Conservation (phyloP, 2,797 vertebrate genomes). For the Catharus ustulatus region DNA sequence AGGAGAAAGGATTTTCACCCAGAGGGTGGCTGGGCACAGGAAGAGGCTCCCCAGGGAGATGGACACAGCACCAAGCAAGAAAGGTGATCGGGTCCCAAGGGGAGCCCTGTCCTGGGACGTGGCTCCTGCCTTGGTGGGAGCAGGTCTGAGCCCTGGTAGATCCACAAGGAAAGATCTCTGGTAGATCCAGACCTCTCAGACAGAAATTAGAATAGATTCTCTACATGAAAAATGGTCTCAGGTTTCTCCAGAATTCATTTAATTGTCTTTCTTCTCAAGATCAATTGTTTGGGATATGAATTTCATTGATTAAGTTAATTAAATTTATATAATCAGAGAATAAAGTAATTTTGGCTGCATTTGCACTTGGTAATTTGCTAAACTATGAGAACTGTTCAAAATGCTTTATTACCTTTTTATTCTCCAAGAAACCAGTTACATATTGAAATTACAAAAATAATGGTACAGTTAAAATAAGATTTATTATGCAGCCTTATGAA, state of each 20-base stretch:
- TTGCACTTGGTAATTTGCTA: background rate
- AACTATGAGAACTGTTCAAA: background rate
- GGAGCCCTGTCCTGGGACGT: background rate
- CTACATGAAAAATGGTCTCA: background rate
- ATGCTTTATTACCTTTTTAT: background rate
- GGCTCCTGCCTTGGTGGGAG: background rate
- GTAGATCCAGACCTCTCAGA: background rate
- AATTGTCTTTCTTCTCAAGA: background rate
- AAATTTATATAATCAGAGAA: background rate
- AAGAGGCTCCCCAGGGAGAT: background rate
- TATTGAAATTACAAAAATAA: background rate
- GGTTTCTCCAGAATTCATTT: background rate
- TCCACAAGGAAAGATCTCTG: background rate
- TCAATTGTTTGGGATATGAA: background rate
- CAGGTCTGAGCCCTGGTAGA: background rate
- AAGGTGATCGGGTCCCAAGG: background rate
- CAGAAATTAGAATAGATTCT: background rate
- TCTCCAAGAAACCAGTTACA: background rate
- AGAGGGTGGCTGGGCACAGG: background rate
- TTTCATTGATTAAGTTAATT: slow-evolving; percentile 21
- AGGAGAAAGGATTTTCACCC: background rate
- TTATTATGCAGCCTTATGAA: background rate
- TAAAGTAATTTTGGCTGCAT: background rate
- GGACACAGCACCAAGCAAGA: background rate
- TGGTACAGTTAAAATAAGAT: background rate